Evolutionary conservation across 2,113 vertebrate species (phyloP).

Genomic region (Caracal caracal): DNA sequence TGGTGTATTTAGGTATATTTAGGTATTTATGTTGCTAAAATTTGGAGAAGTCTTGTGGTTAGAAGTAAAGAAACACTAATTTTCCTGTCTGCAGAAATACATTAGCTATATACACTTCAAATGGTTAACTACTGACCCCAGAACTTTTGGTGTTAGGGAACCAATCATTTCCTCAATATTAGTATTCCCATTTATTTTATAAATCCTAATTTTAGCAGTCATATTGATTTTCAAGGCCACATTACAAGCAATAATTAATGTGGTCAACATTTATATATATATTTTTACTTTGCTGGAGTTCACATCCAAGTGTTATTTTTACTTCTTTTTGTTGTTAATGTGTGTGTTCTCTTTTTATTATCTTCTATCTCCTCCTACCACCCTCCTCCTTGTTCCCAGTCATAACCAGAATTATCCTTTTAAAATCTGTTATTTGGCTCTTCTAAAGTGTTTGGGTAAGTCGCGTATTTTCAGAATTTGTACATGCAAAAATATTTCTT

Average conservation of each 20-base stretch:
- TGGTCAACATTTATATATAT: neutral
- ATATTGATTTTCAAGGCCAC: neutral
- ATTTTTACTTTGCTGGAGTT: neutral
- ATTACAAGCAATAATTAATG: neutral
- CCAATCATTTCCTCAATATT: neutral
- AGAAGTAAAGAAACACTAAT: neutral
- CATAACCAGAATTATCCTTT: neutral
- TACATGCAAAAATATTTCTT: neutral
- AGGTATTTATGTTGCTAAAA: neutral
- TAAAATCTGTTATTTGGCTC: neutral
- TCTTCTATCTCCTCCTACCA: neutral
- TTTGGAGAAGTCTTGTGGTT: neutral
- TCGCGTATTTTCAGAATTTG: neutral
- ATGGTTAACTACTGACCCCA: neutral
- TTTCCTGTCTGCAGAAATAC: neutral
- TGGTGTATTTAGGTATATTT: neutral
- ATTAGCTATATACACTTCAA: neutral
- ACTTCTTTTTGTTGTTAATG: neutral
- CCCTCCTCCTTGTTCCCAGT: neutral
- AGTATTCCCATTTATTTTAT: neutral
- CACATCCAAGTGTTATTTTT: neutral
- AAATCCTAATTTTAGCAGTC: neutral
- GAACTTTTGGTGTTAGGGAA: neutral
- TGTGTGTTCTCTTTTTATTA: neutral
- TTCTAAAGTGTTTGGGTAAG: neutral